Percentiles rank a stretch among this genome's conserved stretches.
These are phyloP conservation scores for Eulithis prunata DNA, from an alignment of 2,888 invertebrate species.

Conservation along the genomic window DNA sequence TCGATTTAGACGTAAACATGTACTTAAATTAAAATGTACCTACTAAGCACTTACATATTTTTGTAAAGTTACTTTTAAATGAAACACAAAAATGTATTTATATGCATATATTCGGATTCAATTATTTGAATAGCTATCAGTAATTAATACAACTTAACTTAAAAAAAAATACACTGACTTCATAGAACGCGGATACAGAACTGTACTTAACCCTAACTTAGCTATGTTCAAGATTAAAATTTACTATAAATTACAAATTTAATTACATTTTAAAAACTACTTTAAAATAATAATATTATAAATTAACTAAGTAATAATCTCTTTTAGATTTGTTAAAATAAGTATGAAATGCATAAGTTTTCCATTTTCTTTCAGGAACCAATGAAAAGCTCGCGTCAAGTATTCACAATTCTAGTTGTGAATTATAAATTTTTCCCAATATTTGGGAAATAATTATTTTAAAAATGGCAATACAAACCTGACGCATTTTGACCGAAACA, in stretches of 20 bases:
- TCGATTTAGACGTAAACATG: too few relatives aligned
- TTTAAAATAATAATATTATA: slow-evolving; percentile 56
- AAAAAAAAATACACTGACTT: slow-evolving; percentile 81
- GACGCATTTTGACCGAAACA: slow-evolving; percentile 12
- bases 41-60: too few relatives aligned
- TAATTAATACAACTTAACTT: slow-evolving; percentile 80
- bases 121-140: slow-evolving; percentile 81
- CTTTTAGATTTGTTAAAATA: slow-evolving; percentile 53
- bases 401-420: slow-evolving; percentile 9
- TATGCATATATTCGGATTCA: slow-evolving; percentile 83
- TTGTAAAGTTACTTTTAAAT: slow-evolving; percentile 42
- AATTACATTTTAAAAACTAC: slow-evolving; percentile 72
- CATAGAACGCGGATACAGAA: slow-evolving; percentile 66
- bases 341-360: slow-evolving; percentile 38
- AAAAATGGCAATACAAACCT: slow-evolving; percentile 20
- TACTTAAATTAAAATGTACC: too few relatives aligned
- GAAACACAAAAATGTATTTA: slow-evolving; percentile 70
- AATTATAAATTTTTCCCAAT: slow-evolving; percentile 13
- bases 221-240: slow-evolving; percentile 79
- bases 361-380: slow-evolving; percentile 41
- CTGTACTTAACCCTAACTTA: slow-evolving; percentile 71
- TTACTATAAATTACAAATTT: slow-evolving; percentile 81
- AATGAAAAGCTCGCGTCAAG: slow-evolving; percentile 37
- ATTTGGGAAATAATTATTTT: slow-evolving; percentile 8
- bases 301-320: slow-evolving; percentile 69